These are phyloP conservation scores for Molorchus minor DNA, from an alignment of 2,888 invertebrate genomes.

Conservation along the genomic window DNA sequence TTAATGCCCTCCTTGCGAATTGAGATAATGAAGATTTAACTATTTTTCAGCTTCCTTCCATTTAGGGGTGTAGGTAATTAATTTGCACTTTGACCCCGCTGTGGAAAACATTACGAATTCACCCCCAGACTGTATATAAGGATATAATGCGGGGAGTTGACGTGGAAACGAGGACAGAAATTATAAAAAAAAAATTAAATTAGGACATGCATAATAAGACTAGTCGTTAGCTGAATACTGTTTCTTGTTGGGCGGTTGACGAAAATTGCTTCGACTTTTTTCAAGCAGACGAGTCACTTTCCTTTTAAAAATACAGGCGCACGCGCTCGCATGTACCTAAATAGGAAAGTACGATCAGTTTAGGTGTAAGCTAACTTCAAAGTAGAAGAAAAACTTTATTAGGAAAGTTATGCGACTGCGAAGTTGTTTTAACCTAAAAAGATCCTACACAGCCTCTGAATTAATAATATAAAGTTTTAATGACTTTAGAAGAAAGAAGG, in stretches of 20 bases:
- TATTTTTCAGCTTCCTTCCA: background rate
- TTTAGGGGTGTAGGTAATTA: constrained; percentile 2
- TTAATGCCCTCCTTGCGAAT: background rate
- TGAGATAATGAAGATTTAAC: background rate
- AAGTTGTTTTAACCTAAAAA: too few relatives aligned
- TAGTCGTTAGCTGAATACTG: constrained; percentile 7
- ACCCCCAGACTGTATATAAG: constrained; percentile 20
- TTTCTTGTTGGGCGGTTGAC: background rate
- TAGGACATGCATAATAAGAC: constrained; percentile 14
- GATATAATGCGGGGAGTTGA: constrained; percentile 1
- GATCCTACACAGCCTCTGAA: too few relatives aligned
- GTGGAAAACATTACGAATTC: constrained; percentile 11
- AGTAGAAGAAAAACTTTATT: too few relatives aligned
- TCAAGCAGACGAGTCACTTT: background rate
- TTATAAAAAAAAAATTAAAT: constrained; percentile 13
- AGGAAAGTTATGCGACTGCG: too few relatives aligned
- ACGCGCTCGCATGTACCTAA: too few relatives aligned
- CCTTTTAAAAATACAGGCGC: too few relatives aligned
- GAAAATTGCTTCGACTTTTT: constrained; percentile 1
- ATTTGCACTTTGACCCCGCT: background rate
- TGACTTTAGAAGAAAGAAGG: too few relatives aligned
- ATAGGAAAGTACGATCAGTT: too few relatives aligned
- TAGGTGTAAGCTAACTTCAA: too few relatives aligned
- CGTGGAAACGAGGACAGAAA: constrained; percentile 1
- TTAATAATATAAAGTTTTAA: too few relatives aligned